A percentile compares a stretch with the other conserved stretches of the same genome.
These are phyloP conservation scores for Acleris sparsana DNA, from an alignment of 2,888 invertebrate species.

Conservation along the genomic window DNA sequence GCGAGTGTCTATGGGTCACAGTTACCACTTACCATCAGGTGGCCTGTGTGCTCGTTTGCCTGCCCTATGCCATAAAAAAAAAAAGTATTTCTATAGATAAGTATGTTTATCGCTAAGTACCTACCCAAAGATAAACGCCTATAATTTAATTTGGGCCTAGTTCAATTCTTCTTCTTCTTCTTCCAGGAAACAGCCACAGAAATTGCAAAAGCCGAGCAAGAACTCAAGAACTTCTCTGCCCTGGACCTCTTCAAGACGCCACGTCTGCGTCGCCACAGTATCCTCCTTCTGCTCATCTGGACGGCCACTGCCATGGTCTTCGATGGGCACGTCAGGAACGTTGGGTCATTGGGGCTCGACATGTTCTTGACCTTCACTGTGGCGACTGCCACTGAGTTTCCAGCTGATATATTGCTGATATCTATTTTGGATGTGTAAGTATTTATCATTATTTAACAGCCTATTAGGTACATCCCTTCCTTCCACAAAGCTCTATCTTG, in stretches of 20 bases:
- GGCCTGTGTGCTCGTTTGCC: too few species aligned
- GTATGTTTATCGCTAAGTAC: too few species aligned
- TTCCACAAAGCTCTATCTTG: too few species aligned
- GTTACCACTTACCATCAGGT: too few species aligned
- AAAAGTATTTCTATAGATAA: too few species aligned
- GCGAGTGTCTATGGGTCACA: too few species aligned
- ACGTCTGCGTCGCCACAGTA: slow-evolving; percentile 87
- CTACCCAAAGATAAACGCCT: too few species aligned
- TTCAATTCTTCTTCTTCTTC: too few species aligned
- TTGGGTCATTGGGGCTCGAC: slow-evolving; percentile 90
- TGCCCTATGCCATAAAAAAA: too few species aligned
- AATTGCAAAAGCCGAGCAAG: slow-evolving; percentile 87
- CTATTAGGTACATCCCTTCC: too few species aligned
- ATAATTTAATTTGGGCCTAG: too few species aligned
- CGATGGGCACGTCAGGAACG: slow-evolving; percentile 94
- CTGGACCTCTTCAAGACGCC: slow-evolving; percentile 91
- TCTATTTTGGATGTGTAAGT: slow-evolving; percentile 85
- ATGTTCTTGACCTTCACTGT: slow-evolving; percentile 93
- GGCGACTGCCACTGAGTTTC: slow-evolving; percentile 92
- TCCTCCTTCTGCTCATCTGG: slow-evolving; percentile 92
- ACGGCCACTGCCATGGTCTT: slow-evolving; percentile 93
- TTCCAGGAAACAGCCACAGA: slow-evolving; percentile 86
- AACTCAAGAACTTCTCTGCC: slow-evolving; percentile 88
- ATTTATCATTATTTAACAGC: too few species aligned
- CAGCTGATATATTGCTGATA: slow-evolving; percentile 91